Evolutionary conservation across 2,888 invertebrate genomes (phyloP).

Genomic region (Catonia carolina): DNA sequence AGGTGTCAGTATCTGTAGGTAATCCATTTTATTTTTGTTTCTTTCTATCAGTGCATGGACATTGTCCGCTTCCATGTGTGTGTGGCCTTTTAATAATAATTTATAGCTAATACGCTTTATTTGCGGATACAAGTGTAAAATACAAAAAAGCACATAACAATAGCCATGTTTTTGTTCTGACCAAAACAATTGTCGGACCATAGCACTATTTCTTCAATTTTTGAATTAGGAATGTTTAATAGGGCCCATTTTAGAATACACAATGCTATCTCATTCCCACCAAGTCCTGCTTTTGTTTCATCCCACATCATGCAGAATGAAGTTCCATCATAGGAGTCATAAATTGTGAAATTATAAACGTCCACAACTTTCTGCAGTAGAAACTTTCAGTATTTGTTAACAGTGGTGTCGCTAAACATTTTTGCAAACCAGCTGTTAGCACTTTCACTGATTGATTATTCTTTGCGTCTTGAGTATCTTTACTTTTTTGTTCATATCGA

Average conservation of each 20-base stretch:
- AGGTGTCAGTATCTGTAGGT: too few species aligned
- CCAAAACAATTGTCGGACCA: constrained; percentile 13
- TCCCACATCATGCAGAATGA: constrained; percentile 30
- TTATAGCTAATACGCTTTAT: too few species aligned
- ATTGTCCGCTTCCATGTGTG: too few species aligned
- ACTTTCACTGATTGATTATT: too few species aligned
- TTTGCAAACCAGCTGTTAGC: constrained; percentile 17
- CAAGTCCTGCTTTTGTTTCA: constrained; percentile 29
- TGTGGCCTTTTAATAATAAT: too few species aligned
- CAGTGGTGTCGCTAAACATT: constrained; percentile 18
- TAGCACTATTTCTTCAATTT: constrained; percentile 12
- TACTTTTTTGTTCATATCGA: too few species aligned
- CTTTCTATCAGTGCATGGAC: too few species aligned
- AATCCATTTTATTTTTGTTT: too few species aligned
- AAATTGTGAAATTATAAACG: constrained; percentile 16
- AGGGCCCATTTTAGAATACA: constrained; percentile 31
- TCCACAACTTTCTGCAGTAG: constrained; percentile 16
- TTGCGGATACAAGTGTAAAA: too few species aligned
- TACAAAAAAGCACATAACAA: constrained; percentile 8
- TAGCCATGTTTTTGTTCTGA: constrained; percentile 8
- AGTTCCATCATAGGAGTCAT: constrained; percentile 16
- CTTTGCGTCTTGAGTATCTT: too few species aligned
- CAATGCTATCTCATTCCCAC: constrained; percentile 34
- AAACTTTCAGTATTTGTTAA: constrained; percentile 19
- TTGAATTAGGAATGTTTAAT: constrained; percentile 16